Evolutionary conservation across 2,797 vertebrate species (phyloP), one percentile per base, ranked within the genome.

Genomic region (Sylvia borin): DNA sequence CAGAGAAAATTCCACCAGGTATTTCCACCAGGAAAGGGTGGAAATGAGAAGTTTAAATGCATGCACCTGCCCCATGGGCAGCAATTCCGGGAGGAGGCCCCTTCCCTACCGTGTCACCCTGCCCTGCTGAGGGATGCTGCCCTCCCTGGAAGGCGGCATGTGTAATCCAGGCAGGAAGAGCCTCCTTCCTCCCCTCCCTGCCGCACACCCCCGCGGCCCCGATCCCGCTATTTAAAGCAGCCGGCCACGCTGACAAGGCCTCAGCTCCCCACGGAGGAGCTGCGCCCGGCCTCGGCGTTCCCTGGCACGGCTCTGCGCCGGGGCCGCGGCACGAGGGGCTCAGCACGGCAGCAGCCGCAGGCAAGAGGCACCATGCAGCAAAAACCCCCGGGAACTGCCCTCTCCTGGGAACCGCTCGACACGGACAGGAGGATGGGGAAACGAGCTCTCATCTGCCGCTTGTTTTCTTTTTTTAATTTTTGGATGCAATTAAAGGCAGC

Each of bases 401-500:
- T 83, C 76, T 91, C 85, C 83, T 92, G 92, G 91, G 73, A 91
- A 76, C 32, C 0, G 2, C 22, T 36, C 0, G 10, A n/a, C 57
- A 42, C 0, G 9, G 79, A 67, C 71, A 32, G 65, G 48, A 82
- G 62, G 83, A 51, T 38, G 74, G 66, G 65, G 21, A 77, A 89
- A 85, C 4, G 4, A 90, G 90, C 85, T 92, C 88, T 88, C 70
- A 86, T 68, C 53, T 65, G 76, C 53, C 79, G 64, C 88, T 92
- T 51, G 58, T 82, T 90, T 88, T 93, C 73, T 31, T 55, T 77
- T 47, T 61, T 19, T 34, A 10, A 24, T 45, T n/a, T 86, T 80
- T 67, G 4, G 24, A 71, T 85, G 83, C 94, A 94, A 84, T 95
- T 86, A 84, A 71, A 92, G 66, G 80, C 85, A 91, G 70, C 76